Evolutionary conservation across 2,113 vertebrate species (phyloP).

Genomic region (Danionella cerebrum): DNA sequence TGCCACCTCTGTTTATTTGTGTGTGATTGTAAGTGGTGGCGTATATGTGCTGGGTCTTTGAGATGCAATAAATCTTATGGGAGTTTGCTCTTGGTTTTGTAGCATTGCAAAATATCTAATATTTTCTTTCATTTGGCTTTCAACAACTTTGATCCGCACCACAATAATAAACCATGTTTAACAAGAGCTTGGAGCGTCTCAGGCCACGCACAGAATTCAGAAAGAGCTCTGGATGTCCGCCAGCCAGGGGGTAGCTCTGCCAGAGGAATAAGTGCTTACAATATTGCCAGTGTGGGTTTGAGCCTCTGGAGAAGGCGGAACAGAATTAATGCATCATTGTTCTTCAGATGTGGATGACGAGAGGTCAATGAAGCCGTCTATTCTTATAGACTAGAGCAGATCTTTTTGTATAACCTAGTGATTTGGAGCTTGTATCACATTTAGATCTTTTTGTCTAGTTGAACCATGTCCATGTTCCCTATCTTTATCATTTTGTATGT

Average conservation of each 20-base stretch:
- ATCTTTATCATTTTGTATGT: too few species aligned
- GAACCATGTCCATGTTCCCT: too few species aligned
- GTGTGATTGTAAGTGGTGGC: background rate
- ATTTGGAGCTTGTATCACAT: too few species aligned
- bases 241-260: background rate
- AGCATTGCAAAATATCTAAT: background rate
- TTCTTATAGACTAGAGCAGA: background rate
- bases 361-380: conserved; percentile 17
- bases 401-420: conserved; percentile 9
- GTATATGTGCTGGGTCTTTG: background rate
- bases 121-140: background rate
- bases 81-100: background rate
- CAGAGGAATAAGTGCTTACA: conserved; percentile 19
- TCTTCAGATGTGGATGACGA: conserved; percentile 6
- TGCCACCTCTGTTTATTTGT: conserved; percentile 2
- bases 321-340: conserved; percentile 31
- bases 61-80: background rate
- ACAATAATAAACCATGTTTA: too few species aligned
- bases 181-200: too few species aligned
- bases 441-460: too few species aligned
- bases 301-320: conserved; percentile 12
- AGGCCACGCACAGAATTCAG: conserved; percentile 3
- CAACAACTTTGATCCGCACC: background rate
- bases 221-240: conserved; percentile 15
- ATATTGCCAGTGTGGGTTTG: conserved; percentile 22